These are phyloP conservation scores for Dolomedes plantarius DNA, from an alignment of 2,888 invertebrate genomes.

Conservation along the genomic window DNA sequence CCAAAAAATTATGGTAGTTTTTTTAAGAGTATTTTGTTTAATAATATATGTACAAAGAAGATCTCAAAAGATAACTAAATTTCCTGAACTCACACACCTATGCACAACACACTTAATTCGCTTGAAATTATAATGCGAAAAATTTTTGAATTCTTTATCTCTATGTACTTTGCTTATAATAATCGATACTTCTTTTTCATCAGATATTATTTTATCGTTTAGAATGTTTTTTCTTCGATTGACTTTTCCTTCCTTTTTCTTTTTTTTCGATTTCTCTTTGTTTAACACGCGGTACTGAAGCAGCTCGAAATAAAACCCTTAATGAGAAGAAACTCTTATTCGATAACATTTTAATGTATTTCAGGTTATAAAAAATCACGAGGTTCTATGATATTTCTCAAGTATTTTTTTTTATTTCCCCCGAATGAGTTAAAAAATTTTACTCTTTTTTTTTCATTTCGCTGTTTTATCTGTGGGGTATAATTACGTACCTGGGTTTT, in stretches of 20 bases:
- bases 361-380: slow-evolving; percentile 7
- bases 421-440: slow-evolving; percentile 22
- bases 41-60: too few species aligned
- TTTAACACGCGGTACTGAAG: background rate
- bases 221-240: slow-evolving; percentile 7
- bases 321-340: slow-evolving; percentile 25
- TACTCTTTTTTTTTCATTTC: slow-evolving; percentile 21
- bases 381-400: slow-evolving; percentile 22
- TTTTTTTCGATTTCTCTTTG: background rate
- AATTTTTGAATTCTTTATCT: background rate
- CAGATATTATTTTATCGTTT: background rate
- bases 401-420: slow-evolving; percentile 13
- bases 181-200: background rate
- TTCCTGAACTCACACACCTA: too few species aligned
- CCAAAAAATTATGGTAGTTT: too few species aligned
- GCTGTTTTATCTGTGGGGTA: slow-evolving; percentile 23
- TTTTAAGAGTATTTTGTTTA: too few species aligned
- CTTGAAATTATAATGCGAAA: too few species aligned
- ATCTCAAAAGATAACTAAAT: too few species aligned
- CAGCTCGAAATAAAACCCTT: slow-evolving; percentile 15
- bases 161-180: background rate
- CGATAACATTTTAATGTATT: slow-evolving; percentile 43
- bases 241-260: background rate
- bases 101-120: too few species aligned
- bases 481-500: slow-evolving; percentile 49